Percentiles rank a stretch among this genome's conserved stretches.
phyloP scores from a whole-genome alignment of 2,888 invertebrate species.

The Pristionchus maxplancki region DNA sequence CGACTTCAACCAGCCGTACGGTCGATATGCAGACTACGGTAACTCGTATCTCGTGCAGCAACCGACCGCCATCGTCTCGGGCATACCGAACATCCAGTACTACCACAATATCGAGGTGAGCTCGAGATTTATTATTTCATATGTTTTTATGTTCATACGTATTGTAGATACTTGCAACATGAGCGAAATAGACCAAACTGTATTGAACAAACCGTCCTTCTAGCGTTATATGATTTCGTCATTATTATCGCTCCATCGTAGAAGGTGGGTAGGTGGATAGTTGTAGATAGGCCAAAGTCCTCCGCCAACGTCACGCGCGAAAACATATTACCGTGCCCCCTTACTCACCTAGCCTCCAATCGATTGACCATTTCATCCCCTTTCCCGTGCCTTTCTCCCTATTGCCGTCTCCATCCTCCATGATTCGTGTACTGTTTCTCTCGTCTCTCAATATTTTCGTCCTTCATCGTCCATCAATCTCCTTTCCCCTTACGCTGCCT shows the following conservation, averaged over 20 bases:
- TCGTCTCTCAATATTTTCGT: neutral
- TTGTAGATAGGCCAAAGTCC: neutral
- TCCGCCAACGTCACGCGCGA: neutral
- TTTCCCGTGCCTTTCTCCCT: neutral
- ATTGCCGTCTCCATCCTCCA: neutral
- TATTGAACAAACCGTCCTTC: no score
- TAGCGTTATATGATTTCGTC: no score
- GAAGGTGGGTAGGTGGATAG: no score
- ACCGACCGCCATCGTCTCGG: neutral
- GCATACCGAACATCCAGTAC: neutral
- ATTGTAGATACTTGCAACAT: no score
- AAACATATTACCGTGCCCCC: neutral
- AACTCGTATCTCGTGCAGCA: neutral
- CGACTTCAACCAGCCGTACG: conserved; percentile 62
- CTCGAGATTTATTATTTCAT: no score
- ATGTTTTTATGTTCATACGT: no score
- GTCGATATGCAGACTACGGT: conserved; percentile 57
- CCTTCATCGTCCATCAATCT: neutral
- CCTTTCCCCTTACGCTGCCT: neutral
- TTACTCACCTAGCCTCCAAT: conserved; percentile 8
- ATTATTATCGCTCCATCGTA: no score
- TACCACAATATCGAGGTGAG: neutral
- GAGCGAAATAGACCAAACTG: no score
- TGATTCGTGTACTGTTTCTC: conserved; percentile 24
- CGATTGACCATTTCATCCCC: conserved; percentile 22